Percentiles rank a stretch among this genome's conserved stretches.
Evolutionary conservation across 2,888 invertebrate species (phyloP).

Genomic region (Conus canariensis): DNA sequence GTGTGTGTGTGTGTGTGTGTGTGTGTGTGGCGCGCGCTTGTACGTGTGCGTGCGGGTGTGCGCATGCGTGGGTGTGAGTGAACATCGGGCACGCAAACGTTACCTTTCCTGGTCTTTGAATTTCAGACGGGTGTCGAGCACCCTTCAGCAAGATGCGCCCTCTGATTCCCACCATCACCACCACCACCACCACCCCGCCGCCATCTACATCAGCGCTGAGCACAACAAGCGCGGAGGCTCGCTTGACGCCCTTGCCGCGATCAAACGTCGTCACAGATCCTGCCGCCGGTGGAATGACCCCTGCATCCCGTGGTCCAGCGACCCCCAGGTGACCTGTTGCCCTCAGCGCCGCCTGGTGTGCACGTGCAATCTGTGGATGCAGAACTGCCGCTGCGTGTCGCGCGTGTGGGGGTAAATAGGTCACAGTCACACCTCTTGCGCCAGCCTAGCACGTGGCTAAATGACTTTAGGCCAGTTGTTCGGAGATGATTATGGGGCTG

Average conservation of each 20-base stretch:
- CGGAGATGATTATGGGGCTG: no score
- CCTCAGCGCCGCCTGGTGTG: slow-evolving; percentile 54
- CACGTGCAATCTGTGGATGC: slow-evolving; percentile 66
- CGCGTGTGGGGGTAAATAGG: slow-evolving; percentile 56
- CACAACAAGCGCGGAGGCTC: not conserved
- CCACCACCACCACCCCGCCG: not conserved
- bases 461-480: no score
- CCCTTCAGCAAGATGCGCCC: no score
- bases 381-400: slow-evolving; percentile 65
- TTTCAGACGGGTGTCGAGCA: no score
- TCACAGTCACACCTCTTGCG: no score
- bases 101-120: not conserved
- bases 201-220: not conserved
- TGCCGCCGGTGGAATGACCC: slow-evolving; percentile 61
- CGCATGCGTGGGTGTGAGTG: no score
- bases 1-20: no score
- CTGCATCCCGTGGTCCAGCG: slow-evolving; percentile 61
- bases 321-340: slow-evolving; percentile 55
- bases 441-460: no score
- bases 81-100: not conserved
- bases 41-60: no score
- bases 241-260: not conserved
- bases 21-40: no score
- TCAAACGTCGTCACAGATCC: not conserved
- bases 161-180: not conserved